phyloP scores from a whole-genome alignment of 2,888 invertebrate species.

The Caenorhabditis parvicauda region DNA sequence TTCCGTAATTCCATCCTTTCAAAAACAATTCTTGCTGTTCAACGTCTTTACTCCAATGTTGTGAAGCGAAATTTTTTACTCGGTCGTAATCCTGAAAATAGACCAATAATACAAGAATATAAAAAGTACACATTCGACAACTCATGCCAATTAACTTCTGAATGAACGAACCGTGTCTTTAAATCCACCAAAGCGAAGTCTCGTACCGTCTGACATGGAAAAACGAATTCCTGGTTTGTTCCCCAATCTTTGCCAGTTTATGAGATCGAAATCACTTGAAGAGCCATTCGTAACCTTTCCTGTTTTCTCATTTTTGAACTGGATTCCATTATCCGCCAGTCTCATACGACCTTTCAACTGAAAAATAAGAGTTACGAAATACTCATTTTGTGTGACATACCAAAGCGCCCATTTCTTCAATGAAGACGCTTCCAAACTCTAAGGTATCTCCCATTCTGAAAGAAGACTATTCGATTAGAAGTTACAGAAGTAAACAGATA shows the following conservation, averaged over 20 bases:
- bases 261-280: constrained; percentile 80
- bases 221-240: constrained; percentile 85
- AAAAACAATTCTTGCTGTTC: constrained; percentile 86
- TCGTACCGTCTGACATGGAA: constrained; percentile 82
- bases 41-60: constrained; percentile 78
- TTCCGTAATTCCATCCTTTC: constrained; percentile 99
- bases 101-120: no score
- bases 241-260: constrained; percentile 88
- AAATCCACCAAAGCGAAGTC: constrained; percentile 90
- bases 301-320: constrained; percentile 92
- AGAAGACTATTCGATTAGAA: no score
- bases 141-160: constrained; percentile 1
- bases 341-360: constrained; percentile 88
- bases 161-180: constrained; percentile 69
- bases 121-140: background rate
- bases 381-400: constrained; percentile 25
- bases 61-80: constrained; percentile 82
- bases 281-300: constrained; percentile 79
- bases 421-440: constrained; percentile 45
- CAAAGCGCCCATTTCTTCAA: constrained; percentile 55
- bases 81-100: constrained; percentile 81
- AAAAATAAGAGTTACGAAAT: constrained; percentile 43
- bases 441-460: constrained; percentile 27
- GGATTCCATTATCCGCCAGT: constrained; percentile 82
- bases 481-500: no score